Base-by-base conservation (phyloP, 2,888 invertebrate species). In the Phasia obesa region DNA sequence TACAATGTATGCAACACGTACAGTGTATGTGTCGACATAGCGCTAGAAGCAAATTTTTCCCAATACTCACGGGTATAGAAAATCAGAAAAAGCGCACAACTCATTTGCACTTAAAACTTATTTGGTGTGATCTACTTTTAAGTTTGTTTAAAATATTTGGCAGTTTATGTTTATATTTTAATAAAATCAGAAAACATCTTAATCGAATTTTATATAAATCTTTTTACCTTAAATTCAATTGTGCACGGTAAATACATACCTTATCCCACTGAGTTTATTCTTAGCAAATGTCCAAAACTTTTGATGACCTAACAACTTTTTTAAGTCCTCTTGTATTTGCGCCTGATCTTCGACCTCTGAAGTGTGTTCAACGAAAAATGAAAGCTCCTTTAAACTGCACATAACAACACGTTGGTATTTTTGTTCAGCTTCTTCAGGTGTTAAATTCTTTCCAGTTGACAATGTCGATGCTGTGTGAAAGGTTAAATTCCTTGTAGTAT, bases 271-370 rank as follows among this genome's bases (percentile, higher is more conserved):
- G 31, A 92, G 88, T 86, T 93, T 92, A 87, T 93, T 93, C 85
- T 93, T 93, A 2, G 93, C 92, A 51, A 94, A 92, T 87, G 94
- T 94, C 97, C 97, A 97, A 91, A 96, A 97, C 88, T 93, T 93
- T 25, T 90, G 88, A 85, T 93, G 92, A 0, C 92, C 91, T 79
- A 96, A 89, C 65, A 96, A 91, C 65, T 92, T 92, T 2, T 87
- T 85, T 85, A 95, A 92, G 74, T 91, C 90, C 4, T 87, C 86
- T 11, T 84, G 85, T 4, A 88, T 82, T 59, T 87, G 78, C 0
- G 85, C 84, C 17, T 87, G 81, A 0, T 92, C 92, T 74, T 92
- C 89, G 0, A 80, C 77, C 13, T 47, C 42, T 88, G 93, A 93
- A 4, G 95, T 92, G 85, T 93, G 92, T 44, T 93, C 92, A 44